These are phyloP conservation scores for Meghimatium bilineatum DNA, from an alignment of 2,888 invertebrate genomes.

Conservation along the genomic window DNA sequence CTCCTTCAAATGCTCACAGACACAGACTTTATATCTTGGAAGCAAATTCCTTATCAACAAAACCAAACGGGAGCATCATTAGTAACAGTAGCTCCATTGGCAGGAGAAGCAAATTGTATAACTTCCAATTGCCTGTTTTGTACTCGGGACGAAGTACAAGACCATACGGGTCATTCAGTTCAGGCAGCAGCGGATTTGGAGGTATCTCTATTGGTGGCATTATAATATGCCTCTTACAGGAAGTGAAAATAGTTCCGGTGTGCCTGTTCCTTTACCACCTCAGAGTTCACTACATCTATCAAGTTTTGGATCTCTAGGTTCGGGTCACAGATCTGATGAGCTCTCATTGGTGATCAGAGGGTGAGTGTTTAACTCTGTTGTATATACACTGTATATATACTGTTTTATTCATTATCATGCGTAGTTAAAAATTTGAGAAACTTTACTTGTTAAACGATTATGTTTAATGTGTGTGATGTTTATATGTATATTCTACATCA, in stretches of 20 bases:
- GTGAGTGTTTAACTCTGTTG: no score
- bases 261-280: slow-evolving; percentile 5
- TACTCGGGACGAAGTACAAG: not conserved
- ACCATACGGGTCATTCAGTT: slow-evolving; percentile 29
- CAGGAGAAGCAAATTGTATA: slow-evolving; percentile 5
- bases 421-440: no score
- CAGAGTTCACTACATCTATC: not conserved
- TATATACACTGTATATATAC: no score
- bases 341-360: slow-evolving; percentile 9
- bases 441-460: no score
- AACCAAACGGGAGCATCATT: no score
- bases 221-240: not conserved
- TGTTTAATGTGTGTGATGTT: no score
- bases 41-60: not conserved
- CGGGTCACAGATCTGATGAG: not conserved
- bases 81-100: not conserved
- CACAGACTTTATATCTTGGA: not conserved
- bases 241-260: not conserved
- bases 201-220: not conserved
- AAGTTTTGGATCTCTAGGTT: not conserved
- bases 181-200: slow-evolving; percentile 13
- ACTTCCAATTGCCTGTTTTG: slow-evolving; percentile 16
- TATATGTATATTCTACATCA: no score
- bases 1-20: not conserved
- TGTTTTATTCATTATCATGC: no score